Evolutionary conservation across 1,140 invertebrate species (phyloP).

Genomic region (Microplitis demolitor): DNA sequence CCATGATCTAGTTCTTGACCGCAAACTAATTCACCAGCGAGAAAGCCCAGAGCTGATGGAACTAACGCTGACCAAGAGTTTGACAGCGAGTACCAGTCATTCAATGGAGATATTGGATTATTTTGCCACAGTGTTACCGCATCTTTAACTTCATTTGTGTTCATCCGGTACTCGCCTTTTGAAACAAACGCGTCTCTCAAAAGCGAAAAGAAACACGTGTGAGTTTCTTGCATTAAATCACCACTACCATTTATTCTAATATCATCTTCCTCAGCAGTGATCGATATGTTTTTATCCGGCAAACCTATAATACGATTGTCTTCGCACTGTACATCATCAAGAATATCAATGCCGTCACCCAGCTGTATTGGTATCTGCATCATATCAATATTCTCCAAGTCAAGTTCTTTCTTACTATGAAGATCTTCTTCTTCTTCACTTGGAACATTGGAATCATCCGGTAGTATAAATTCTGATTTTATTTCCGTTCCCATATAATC

Average conservation of each 20-base stretch:
- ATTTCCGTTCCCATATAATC: constrained; percentile 47
- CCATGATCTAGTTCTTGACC: constrained; percentile 46
- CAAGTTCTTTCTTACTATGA: constrained; percentile 56
- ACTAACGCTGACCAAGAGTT: constrained; percentile 81
- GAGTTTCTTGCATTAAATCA: constrained; percentile 74
- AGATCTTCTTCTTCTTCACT: constrained; percentile 45
- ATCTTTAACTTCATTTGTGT: constrained; percentile 73
- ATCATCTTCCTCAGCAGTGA: constrained; percentile 39
- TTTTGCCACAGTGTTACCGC: constrained; percentile 79
- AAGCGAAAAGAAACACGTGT: constrained; percentile 81
- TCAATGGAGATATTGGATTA: constrained; percentile 79
- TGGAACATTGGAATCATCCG: constrained; percentile 39
- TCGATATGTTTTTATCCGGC: constrained; percentile 49
- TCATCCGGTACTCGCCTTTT: constrained; percentile 80
- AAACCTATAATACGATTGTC: constrained; percentile 51
- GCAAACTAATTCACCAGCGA: constrained; percentile 78
- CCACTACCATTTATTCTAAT: constrained; percentile 46
- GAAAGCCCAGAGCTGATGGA: constrained; percentile 81
- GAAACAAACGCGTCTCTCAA: constrained; percentile 82
- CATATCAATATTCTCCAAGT: constrained; percentile 69
- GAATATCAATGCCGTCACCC: constrained; percentile 66
- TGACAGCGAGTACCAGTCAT: constrained; percentile 75
- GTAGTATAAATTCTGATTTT: constrained; percentile 43
- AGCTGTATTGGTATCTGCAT: constrained; percentile 70
- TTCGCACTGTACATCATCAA: constrained; percentile 62